These are phyloP conservation scores for Hylomyscus alleni DNA, from an alignment of 2,797 vertebrate species.

Conservation along the genomic window DNA sequence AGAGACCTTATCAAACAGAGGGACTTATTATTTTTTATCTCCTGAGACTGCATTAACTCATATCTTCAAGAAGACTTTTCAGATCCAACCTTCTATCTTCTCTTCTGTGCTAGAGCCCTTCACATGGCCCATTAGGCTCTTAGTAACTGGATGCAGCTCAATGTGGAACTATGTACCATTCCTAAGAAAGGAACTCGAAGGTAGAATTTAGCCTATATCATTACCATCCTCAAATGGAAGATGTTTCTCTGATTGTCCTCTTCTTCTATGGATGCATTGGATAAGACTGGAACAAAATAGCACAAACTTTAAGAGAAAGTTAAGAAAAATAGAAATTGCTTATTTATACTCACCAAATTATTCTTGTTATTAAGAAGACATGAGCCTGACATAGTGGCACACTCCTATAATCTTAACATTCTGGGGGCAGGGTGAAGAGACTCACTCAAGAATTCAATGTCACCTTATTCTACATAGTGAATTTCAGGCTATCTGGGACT, in stretches of 20 bases:
- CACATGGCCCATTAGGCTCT: background rate
- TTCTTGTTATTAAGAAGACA: conserved; percentile 47
- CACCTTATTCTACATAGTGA: background rate
- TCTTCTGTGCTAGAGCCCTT: background rate
- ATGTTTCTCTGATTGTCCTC: conserved; percentile 37
- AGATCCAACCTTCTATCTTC: background rate
- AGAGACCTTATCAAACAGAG: background rate
- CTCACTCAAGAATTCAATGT: background rate
- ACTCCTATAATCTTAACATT: background rate
- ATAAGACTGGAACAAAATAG: conserved; percentile 3
- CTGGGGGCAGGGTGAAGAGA: background rate
- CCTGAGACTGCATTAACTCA: background rate
- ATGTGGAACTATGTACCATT: conserved; percentile 8
- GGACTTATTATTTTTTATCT: conserved; percentile 2
- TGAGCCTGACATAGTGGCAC: background rate
- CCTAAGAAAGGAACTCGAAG: background rate
- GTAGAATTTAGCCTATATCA: conserved; percentile 1
- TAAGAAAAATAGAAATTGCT: conserved; percentile 51
- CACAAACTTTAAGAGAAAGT: conserved; percentile 40
- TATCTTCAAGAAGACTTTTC: conserved; percentile 11
- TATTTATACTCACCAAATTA: conserved; percentile 15
- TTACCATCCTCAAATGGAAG: conserved; percentile 41
- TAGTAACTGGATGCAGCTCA: background rate
- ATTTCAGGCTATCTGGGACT: background rate
- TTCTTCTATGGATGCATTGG: background rate